Evolutionary conservation across 2,113 vertebrate species (phyloP).

Genomic region (Engystomops pustulosus): DNA sequence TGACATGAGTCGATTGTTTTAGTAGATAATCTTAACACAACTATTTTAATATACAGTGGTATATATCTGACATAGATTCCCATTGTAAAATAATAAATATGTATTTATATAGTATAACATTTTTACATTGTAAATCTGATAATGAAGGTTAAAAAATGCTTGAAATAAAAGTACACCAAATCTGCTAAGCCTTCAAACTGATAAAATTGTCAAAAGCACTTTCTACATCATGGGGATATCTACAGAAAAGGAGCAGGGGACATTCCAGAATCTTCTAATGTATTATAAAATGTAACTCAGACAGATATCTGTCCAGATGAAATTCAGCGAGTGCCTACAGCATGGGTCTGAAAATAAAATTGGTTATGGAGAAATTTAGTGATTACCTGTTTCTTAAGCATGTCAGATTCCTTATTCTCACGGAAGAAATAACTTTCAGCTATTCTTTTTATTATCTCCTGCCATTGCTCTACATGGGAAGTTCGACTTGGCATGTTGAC

Average conservation of each 20-base stretch:
- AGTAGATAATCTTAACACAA: no score
- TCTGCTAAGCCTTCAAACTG: not conserved
- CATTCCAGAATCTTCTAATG: not conserved
- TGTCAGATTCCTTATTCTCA: constrained; percentile 64
- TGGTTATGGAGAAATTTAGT: constrained; percentile 62
- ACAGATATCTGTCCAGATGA: not conserved
- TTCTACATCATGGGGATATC: not conserved
- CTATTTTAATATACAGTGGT: not conserved
- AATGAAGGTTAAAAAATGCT: not conserved
- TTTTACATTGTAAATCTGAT: not conserved
- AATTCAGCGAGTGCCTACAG: constrained; percentile 3
- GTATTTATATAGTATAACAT: not conserved
- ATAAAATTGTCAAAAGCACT: not conserved
- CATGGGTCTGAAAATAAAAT: constrained; percentile 9
- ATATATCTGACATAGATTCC: not conserved
- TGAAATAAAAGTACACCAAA: not conserved
- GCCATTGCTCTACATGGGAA: constrained; percentile 58
- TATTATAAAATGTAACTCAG: not conserved
- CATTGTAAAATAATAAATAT: not conserved
- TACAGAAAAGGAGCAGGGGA: not conserved
- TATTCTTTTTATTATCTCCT: constrained; percentile 63
- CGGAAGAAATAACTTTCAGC: constrained; percentile 67
- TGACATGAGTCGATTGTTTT: no score
- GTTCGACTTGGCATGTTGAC: constrained; percentile 64
- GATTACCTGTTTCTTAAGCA: constrained; percentile 65